Base-by-base conservation (phyloP, 2,797 vertebrate species). In the Scomberomorus guttatus region DNA sequence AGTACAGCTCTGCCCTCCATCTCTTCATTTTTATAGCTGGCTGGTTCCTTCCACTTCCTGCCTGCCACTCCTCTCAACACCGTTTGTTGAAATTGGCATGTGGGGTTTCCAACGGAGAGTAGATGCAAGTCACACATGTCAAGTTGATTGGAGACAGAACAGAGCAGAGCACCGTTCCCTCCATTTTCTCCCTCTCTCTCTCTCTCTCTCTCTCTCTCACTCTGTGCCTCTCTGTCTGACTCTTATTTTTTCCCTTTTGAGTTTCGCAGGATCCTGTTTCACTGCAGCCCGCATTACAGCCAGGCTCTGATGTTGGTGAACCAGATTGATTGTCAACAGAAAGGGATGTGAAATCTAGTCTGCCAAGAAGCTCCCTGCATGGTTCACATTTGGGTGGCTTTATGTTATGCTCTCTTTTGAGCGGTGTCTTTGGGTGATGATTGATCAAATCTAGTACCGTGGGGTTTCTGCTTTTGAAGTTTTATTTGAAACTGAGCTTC, bases 221-320 rank as follows among this genome's bases (percentile, higher is more conserved):
- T 42, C 39, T 42, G 13, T 13, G 39, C 51, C 78, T 75, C 48
- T 80, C 15, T 67, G 37, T 74, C 17, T 75, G 52, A 75, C 58
- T 87, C 81, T 68, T 59, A 60, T 63, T 81, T 77, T 79, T 77
- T 87, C 80, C 81, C 74, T 81, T 89, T 86, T 82, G 80, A 87
- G 73, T 89, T 75, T 82, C 78, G 66, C 75, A 68, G 90, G 92
- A 92, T 93, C 90, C 61, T 72, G 82, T 93, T 93, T 92, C 93
- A 89, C 83, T 86, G 85, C 85, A 90, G 77, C 81, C 88, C 76
- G 58, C 89, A 91, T 93, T 77, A 65, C 84, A 89, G 87, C 84
- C 85, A 92, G 77, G 85, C 81, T 88, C 82, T 81, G 39, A 77
- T 87, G 88, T 82, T 83, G 87, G 87, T 77, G 84, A 90, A 91